Conservation (phyloP, 2,797 vertebrate species). For the Glossophaga mutica region DNA sequence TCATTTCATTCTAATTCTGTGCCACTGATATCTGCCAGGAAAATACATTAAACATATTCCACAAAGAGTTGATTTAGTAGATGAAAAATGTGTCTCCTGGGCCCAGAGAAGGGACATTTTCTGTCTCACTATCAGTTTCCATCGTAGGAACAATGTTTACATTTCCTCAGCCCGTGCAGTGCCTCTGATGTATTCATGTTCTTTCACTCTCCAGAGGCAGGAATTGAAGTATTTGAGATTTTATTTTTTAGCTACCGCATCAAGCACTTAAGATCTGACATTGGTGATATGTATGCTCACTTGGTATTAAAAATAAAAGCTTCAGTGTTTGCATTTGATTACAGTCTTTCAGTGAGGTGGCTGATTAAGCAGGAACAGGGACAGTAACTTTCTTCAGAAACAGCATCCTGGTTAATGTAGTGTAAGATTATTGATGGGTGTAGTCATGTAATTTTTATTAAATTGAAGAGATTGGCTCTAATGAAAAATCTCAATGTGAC, state of each 20-base stretch:
- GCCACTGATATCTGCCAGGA: slow-evolving; percentile 52
- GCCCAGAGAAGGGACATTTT: slow-evolving; percentile 66
- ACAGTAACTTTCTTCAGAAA: slow-evolving; percentile 61
- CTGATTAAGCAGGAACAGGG: slow-evolving; percentile 51
- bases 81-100: slow-evolving; percentile 64
- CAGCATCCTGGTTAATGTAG: slow-evolving; percentile 61
- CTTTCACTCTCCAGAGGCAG: slow-evolving; percentile 65
- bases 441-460: slow-evolving; percentile 67
- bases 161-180: slow-evolving; percentile 54
- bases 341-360: slow-evolving; percentile 54
- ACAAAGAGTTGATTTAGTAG: slow-evolving; percentile 67
- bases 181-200: slow-evolving; percentile 64
- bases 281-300: slow-evolving; percentile 43
- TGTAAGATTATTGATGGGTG: slow-evolving; percentile 47
- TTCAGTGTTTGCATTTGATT: slow-evolving; percentile 61
- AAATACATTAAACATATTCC: slow-evolving; percentile 69
- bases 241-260: slow-evolving; percentile 64
- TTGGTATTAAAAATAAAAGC: slow-evolving; percentile 53
- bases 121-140: slow-evolving; percentile 62
- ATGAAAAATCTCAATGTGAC: slow-evolving; percentile 43
- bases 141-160: slow-evolving; percentile 70
- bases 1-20: slow-evolving; percentile 67
- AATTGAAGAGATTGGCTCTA: slow-evolving; percentile 53
- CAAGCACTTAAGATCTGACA: slow-evolving; percentile 63
- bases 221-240: slow-evolving; percentile 62